Percentiles rank a stretch among this genome's conserved stretches.
These are phyloP conservation scores for Podarcis cretensis DNA, from an alignment of 2,113 vertebrate species.

Conservation along the genomic window DNA sequence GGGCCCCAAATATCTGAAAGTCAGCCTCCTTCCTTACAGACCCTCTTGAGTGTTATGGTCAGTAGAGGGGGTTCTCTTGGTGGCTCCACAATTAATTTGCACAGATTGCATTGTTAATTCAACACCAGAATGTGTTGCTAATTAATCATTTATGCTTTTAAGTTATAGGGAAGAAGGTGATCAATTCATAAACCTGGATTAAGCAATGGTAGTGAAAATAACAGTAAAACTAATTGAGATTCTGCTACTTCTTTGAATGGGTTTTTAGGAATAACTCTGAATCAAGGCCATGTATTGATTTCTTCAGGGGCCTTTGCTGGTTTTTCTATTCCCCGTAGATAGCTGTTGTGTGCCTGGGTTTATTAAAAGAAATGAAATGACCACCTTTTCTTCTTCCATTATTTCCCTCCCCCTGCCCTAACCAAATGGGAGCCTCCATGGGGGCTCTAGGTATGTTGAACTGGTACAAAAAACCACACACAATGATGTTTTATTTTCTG, in stretches of 20 bases:
- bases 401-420: background rate
- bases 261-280: constrained; percentile 32
- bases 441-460: constrained; percentile 3
- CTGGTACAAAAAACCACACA: background rate
- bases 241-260: constrained; percentile 29
- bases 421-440: background rate
- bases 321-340: constrained; percentile 36
- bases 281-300: constrained; percentile 28
- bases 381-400: background rate
- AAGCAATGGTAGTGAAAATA: constrained; percentile 5
- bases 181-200: background rate
- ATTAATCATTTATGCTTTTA: background rate
- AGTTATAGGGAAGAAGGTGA: background rate
- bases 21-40: too few relatives aligned
- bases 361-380: constrained; percentile 24
- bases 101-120: background rate
- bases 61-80: too few relatives aligned
- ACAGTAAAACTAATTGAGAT: constrained; percentile 12
- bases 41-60: too few relatives aligned
- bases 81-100: constrained; percentile 34
- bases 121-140: background rate
- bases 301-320: constrained; percentile 12
- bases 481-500: background rate
- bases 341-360: constrained; percentile 31
- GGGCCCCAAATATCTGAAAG: too few relatives aligned